phyloP scores from a whole-genome alignment of 2,113 vertebrate species.

The Hippolais icterina region DNA sequence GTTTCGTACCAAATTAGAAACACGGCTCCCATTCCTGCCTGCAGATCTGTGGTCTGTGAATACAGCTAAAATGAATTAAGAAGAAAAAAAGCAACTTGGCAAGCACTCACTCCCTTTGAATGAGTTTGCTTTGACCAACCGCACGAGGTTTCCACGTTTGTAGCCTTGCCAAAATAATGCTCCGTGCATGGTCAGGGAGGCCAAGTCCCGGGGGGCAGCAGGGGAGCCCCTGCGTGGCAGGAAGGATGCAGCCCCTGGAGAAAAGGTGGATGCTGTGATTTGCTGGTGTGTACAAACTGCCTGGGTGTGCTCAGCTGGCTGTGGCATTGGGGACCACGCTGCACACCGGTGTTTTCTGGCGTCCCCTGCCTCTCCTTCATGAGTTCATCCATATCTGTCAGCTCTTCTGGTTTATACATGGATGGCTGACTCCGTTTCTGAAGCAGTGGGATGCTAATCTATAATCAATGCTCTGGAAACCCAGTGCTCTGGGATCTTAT shows the following conservation, averaged over 20 bases:
- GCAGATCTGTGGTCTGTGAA: conserved; percentile 16
- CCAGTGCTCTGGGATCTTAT: not conserved
- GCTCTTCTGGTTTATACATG: not conserved
- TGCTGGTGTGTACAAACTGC: not conserved
- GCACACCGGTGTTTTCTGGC: fast-evolving
- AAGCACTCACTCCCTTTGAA: not conserved
- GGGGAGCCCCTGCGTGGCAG: not conserved
- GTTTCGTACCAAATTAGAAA: conserved; percentile 23
- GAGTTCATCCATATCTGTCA: fast-evolving
- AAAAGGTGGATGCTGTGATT: not conserved
- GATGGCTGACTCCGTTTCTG: not conserved
- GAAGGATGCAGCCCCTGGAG: not conserved
- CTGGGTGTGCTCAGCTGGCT: not conserved
- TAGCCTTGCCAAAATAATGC: not conserved
- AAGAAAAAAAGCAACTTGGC: not conserved
- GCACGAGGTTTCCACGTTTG: not conserved
- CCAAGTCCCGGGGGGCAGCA: not conserved
- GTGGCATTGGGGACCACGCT: fast-evolving
- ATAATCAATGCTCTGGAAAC: conserved; percentile 21
- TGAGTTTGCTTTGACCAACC: not conserved
- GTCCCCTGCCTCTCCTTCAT: fast-evolving
- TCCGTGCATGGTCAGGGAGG: not conserved
- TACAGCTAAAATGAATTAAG: not conserved
- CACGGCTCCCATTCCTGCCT: not conserved
- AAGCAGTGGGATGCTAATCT: conserved; percentile 8